phyloP scores from a whole-genome alignment of 2,113 vertebrate species.

The Hirundichthys speculiger region DNA sequence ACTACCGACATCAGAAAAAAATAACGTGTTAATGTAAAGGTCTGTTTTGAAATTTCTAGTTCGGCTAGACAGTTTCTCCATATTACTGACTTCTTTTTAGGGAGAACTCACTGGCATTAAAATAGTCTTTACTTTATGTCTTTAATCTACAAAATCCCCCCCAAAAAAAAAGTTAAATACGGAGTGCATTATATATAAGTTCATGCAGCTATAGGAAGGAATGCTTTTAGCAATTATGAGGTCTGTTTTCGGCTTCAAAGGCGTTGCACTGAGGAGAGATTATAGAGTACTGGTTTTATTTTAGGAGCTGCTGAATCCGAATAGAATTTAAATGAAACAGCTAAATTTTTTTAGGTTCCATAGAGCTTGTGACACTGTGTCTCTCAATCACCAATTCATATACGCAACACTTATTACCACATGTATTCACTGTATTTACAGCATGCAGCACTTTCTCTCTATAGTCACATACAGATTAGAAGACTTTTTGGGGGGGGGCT shows the following conservation, averaged over 20 bases:
- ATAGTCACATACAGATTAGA: too few species aligned
- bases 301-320: background rate
- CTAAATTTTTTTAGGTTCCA: too few species aligned
- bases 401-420: too few species aligned
- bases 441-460: too few species aligned
- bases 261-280: background rate
- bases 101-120: slow-evolving; percentile 4
- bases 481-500: too few species aligned
- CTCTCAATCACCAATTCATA: too few species aligned
- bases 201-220: slow-evolving; percentile 5
- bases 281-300: background rate
- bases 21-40: slow-evolving; percentile 4
- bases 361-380: too few species aligned
- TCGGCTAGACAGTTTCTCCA: background rate
- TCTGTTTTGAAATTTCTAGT: slow-evolving; percentile 11
- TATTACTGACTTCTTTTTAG: slow-evolving; percentile 1
- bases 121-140: slow-evolving; percentile 18
- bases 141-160: slow-evolving; percentile 21
- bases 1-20: slow-evolving; percentile 15
- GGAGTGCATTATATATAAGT: slow-evolving; percentile 2
- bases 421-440: too few species aligned
- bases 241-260: slow-evolving; percentile 26
- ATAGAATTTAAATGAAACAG: background rate
- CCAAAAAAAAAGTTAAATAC: slow-evolving; percentile 17
- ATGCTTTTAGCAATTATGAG: slow-evolving; percentile 14